Evolutionary conservation across 2,888 invertebrate species (phyloP).

Genomic region (Caenorhabditis panamensis): DNA sequence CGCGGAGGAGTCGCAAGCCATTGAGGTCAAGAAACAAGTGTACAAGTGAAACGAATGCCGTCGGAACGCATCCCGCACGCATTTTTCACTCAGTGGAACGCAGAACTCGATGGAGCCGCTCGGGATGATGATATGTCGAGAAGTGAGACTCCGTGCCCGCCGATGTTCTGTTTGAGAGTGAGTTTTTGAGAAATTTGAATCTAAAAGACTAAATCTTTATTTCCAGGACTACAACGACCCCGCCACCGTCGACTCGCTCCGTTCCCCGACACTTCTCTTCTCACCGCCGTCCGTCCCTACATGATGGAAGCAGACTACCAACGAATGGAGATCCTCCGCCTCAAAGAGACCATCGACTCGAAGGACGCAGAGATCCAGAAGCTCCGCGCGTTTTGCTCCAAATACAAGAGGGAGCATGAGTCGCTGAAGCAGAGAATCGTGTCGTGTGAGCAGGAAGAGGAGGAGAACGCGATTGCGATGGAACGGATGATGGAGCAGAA

Average conservation of each 20-base stretch:
- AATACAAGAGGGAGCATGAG: constrained; percentile 65
- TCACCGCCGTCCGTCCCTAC: constrained; percentile 40
- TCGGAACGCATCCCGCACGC: constrained; percentile 87
- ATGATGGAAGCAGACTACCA: constrained; percentile 62
- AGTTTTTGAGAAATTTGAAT: constrained; percentile 5
- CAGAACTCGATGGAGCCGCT: constrained; percentile 59
- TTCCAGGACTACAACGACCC: constrained; percentile 57
- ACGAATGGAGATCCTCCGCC: constrained; percentile 19
- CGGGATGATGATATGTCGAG: constrained; percentile 8
- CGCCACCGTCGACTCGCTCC: constrained; percentile 33
- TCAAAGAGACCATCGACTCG: constrained; percentile 28
- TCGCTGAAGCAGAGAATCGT: constrained; percentile 66
- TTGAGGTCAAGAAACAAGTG: constrained; percentile 82
- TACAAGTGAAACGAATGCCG: constrained; percentile 68
- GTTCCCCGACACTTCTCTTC: constrained; percentile 13
- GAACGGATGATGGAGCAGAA: constrained; percentile 56
- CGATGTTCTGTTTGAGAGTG: constrained; percentile 51
- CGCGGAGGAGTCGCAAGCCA: constrained; percentile 96
- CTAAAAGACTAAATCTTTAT: not conserved
- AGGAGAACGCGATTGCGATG: constrained; percentile 59
- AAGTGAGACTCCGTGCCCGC: constrained; percentile 46
- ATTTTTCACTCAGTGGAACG: constrained; percentile 72
- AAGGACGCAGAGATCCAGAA: constrained; percentile 54
- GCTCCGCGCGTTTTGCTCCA: constrained; percentile 36
- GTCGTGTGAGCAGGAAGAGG: constrained; percentile 69